phyloP scores from a whole-genome alignment of 2,113 vertebrate species.

The Varanus salvator region DNA sequence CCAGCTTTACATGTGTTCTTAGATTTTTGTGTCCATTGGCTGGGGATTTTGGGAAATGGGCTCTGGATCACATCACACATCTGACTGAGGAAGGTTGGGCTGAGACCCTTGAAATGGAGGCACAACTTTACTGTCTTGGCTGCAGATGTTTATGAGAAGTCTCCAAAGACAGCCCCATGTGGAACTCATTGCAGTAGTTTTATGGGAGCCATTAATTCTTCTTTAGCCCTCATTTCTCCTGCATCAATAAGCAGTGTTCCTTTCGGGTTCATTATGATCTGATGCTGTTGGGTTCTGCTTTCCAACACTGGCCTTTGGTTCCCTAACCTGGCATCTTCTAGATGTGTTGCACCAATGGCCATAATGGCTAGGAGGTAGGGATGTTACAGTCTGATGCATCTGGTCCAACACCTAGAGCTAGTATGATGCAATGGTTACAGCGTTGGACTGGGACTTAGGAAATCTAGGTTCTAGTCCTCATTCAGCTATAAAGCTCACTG shows the following conservation, averaged over 20 bases:
- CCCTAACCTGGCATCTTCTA: not conserved
- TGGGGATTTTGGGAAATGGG: too few relatives aligned
- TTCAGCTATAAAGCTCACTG: too few relatives aligned
- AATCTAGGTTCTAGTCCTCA: too few relatives aligned
- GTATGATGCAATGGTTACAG: too few relatives aligned
- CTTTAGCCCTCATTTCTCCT: not conserved
- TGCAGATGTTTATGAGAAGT: not conserved
- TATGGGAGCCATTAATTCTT: not conserved
- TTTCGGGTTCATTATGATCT: not conserved
- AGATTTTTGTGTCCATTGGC: too few relatives aligned
- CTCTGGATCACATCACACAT: too few relatives aligned
- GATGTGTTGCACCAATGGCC: not conserved
- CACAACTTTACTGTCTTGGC: too few relatives aligned
- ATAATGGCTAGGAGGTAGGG: not conserved
- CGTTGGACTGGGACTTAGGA: too few relatives aligned
- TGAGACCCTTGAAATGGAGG: too few relatives aligned
- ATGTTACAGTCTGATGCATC: not conserved
- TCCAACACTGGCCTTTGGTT: not conserved
- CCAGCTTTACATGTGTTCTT: too few relatives aligned
- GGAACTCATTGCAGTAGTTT: not conserved
- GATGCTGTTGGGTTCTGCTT: not conserved
- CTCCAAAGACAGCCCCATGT: not conserved
- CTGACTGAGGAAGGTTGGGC: too few relatives aligned
- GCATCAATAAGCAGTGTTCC: not conserved
- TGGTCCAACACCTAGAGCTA: not conserved